Base-by-base conservation (phyloP, 2,888 invertebrate species). In the Physocephala rufipes region DNA sequence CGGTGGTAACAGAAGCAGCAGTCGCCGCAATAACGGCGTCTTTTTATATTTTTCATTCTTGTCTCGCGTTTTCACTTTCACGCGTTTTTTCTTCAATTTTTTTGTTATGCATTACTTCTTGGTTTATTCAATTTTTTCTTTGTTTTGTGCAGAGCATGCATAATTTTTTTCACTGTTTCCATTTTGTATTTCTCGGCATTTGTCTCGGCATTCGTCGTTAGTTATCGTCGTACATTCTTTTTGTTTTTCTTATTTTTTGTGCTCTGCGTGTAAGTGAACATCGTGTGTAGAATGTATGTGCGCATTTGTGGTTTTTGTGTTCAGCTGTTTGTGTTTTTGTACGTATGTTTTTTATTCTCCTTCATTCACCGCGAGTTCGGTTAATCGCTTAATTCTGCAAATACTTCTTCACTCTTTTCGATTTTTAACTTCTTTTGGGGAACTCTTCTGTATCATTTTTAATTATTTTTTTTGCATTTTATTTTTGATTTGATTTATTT, bases 1-100 rank as follows among this genome's bases (percentile, higher is more conserved):
- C 28, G n/a, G 15, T 65, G 59, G 16, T 45, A 15, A 43, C 61
- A 36, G 36, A 30, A 26, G 55, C 36, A 58, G 58, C 24, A 24
- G 21, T 12, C 21, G 36, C 36, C 36, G 36, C 36, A 36, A 9
- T 7, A 36, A 9, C 36, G 9, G 36, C 24, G 28, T 66, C 16
- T 28, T 58, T 51, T 71, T 67, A 7, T 55, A 64, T n/a, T 70
- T 73, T 58, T 74, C 67, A 70, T 67, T 75, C 63, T 70, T 69
- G 16, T 67, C 45, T 64, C 36, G 49, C 67, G 36, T 72, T 72
- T 67, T 58, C 67, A 43, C 26, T 64, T 68, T 58, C 71, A 67
- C 53, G 43, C 66, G 53, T 7, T 68, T 61, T 62, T 61, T 68
- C 67, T 58, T 66, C 55, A 51, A 36, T 55, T 19, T 19, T 13